phyloP scores from a whole-genome alignment of 1,140 invertebrate genomes.

The Leptopilina boulardi region DNA sequence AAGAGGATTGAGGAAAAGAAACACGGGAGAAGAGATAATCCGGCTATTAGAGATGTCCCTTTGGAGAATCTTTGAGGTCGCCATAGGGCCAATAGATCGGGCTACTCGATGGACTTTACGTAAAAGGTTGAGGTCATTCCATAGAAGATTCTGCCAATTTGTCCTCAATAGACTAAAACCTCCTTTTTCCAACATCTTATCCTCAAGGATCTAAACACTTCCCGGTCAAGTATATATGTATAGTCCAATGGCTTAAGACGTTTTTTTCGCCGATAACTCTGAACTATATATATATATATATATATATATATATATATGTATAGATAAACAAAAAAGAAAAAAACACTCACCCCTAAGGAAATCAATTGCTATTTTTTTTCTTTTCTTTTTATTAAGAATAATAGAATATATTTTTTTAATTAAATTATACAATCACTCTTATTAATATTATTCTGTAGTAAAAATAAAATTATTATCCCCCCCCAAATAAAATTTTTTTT shows the following conservation, averaged over 20 bases:
- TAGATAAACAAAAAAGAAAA: too few species aligned
- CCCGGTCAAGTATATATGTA: conserved; percentile 37
- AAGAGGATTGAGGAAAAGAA: conserved; percentile 58
- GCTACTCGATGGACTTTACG: conserved; percentile 61
- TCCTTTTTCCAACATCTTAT: conserved; percentile 66
- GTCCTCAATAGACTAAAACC: conserved; percentile 70
- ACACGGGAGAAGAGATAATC: conserved; percentile 72
- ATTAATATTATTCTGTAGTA: too few species aligned
- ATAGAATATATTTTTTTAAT: too few species aligned
- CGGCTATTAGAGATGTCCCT: conserved; percentile 75
- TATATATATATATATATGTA: too few species aligned
- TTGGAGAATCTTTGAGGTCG: conserved; percentile 64
- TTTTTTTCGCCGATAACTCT: not conserved
- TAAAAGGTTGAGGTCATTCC: conserved; percentile 57
- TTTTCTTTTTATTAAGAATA: too few species aligned
- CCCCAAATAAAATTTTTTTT: too few species aligned
- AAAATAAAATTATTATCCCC: too few species aligned
- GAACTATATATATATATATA: too few species aligned
- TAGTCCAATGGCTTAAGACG: conserved; percentile 38
- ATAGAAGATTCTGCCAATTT: conserved; percentile 69
- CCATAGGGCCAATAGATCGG: conserved; percentile 68
- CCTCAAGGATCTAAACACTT: conserved; percentile 60
- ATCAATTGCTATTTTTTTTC: too few species aligned
- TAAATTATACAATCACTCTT: too few species aligned
- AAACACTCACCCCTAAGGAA: too few species aligned